phyloP scores from a whole-genome alignment of 2,888 invertebrate genomes.

The Anticlea derivata region DNA sequence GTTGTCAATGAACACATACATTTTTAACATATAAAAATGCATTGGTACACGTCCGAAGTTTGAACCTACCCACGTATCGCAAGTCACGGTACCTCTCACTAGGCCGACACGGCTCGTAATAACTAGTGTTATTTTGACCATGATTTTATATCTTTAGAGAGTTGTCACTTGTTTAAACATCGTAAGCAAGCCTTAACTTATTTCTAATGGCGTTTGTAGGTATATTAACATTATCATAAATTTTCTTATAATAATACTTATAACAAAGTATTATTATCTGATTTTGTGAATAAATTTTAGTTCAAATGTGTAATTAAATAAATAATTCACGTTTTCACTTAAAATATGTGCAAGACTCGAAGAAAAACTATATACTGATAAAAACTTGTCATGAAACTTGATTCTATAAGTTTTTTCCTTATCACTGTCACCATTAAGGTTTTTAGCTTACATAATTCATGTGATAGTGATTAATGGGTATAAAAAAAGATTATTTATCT shows the following conservation, averaged over 20 bases:
- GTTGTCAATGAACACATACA: too few species aligned
- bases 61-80: too few species aligned
- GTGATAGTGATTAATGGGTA: conserved; percentile 14
- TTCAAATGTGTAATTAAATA: neutral
- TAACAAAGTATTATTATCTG: too few species aligned
- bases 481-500: conserved; percentile 8
- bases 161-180: conserved; percentile 16
- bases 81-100: too few species aligned
- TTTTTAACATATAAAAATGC: too few species aligned
- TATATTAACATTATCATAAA: neutral
- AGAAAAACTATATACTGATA: conserved; percentile 4
- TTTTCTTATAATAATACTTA: conserved; percentile 7
- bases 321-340: neutral
- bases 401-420: conserved; percentile 12
- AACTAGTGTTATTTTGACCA: neutral
- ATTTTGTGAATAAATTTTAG: neutral
- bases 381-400: conserved; percentile 13
- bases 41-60: too few species aligned
- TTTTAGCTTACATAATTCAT: conserved; percentile 24
- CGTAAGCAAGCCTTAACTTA: conserved; percentile 11
- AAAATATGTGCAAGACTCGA: neutral
- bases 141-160: conserved; percentile 1
- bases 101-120: too few species aligned
- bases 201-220: conserved; percentile 37
- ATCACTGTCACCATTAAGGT: conserved; percentile 13